Evolutionary conservation across 35 echinoderm and acorn worm genomes (phyloP).

Genomic region (Diadema setosum): DNA sequence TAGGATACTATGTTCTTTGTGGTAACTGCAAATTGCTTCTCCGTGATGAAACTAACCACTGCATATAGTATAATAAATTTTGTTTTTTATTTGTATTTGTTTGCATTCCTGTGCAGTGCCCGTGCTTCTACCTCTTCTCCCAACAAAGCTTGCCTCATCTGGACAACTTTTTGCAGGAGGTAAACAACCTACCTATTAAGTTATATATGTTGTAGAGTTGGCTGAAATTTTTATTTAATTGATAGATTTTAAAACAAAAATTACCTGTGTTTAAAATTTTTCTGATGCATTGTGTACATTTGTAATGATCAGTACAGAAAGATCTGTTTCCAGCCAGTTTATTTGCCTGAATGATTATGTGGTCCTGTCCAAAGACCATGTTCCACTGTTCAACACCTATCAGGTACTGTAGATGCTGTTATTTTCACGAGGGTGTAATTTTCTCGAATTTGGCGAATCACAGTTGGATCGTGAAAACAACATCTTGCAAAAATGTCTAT

Average conservation of each 20-base stretch:
- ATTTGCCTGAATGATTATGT: too few relatives aligned
- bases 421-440: too few relatives aligned
- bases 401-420: too few relatives aligned
- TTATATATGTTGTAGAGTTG: not conserved
- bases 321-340: too few relatives aligned
- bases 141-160: constrained; percentile 1
- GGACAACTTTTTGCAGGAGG: constrained; percentile 11
- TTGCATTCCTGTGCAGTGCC: constrained; percentile 37
- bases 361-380: too few relatives aligned
- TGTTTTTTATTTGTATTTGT: not conserved
- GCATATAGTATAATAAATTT: not conserved
- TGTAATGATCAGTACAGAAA: not conserved
- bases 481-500: too few relatives aligned
- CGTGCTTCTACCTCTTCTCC: constrained; percentile 50
- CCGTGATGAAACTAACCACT: not conserved
- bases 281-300: not conserved
- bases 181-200: not conserved
- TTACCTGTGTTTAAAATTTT: not conserved
- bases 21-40: not conserved
- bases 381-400: too few relatives aligned
- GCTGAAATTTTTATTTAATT: not conserved
- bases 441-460: too few relatives aligned
- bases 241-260: not conserved
- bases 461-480: too few relatives aligned
- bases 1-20: not conserved